Conservation (phyloP, 2,113 vertebrate species). For the Tringa solitaria region DNA sequence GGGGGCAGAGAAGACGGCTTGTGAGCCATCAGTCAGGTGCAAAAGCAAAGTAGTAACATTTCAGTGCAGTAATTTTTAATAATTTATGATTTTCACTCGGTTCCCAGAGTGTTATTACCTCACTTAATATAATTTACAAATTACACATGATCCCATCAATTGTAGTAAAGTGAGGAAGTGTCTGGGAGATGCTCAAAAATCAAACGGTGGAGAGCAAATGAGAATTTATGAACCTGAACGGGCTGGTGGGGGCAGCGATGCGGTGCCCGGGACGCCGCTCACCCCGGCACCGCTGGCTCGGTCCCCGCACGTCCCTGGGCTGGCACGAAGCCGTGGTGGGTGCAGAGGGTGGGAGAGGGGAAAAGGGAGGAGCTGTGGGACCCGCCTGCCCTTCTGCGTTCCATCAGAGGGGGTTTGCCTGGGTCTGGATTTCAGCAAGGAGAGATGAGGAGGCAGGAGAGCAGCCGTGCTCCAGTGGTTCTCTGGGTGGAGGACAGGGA, state of each 20-base stretch:
- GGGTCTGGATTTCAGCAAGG: not conserved
- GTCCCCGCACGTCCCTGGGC: fast-evolving
- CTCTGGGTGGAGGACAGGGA: not conserved
- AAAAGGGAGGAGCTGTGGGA: not conserved
- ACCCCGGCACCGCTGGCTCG: fast-evolving
- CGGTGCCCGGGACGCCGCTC: not conserved
- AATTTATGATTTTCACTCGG: constrained; percentile 55
- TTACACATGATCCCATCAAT: constrained; percentile 67
- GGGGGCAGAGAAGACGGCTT: constrained; percentile 5
- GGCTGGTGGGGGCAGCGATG: not conserved
- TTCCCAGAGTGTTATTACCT: constrained; percentile 70
- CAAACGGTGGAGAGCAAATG: constrained; percentile 35
- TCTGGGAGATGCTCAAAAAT: constrained; percentile 60
- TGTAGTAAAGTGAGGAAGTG: constrained; percentile 65
- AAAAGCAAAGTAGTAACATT: constrained; percentile 50
- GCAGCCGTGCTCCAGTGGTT: not conserved
- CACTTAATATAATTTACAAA: constrained; percentile 73
- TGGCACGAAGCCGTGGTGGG: fast-evolving
- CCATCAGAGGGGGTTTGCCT: fast-evolving
- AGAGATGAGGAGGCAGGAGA: not conserved
- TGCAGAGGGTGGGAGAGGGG: not conserved
- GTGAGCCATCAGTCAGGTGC: constrained; percentile 42
- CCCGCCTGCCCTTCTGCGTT: fast-evolving
- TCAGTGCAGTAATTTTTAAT: constrained; percentile 54
- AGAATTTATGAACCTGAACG: constrained; percentile 23